Conservation (phyloP, 2,797 vertebrate genomes). For the Cirrhinus mrigala region DNA sequence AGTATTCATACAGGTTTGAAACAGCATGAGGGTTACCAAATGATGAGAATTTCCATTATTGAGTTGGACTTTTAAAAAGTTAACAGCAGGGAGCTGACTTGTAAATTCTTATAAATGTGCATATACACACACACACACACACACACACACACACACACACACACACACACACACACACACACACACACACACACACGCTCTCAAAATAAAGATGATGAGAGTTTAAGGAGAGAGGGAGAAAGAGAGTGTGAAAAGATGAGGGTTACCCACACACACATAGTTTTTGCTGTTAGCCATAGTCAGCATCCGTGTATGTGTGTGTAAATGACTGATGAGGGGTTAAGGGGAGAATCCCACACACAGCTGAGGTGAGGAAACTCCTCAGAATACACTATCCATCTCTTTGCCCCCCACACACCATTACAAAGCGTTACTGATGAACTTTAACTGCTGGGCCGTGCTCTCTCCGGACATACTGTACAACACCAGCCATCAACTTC, state of each 20-base stretch:
- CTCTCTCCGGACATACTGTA: constrained; percentile 25
- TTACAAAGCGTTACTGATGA: constrained; percentile 33
- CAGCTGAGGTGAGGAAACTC: constrained; percentile 50
- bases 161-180: neutral
- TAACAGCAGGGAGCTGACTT: neutral
- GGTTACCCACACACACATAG: neutral
- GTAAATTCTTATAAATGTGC: neutral
- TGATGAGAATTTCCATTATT: neutral
- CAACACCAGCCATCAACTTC: neutral
- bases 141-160: neutral
- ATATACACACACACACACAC: neutral
- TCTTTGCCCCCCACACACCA: constrained; percentile 32
- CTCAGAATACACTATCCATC: constrained; percentile 49
- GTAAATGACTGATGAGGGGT: constrained; percentile 53
- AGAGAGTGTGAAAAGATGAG: neutral
- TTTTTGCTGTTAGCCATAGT: constrained; percentile 29
- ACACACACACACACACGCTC: neutral
- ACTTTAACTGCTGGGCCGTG: constrained; percentile 9
- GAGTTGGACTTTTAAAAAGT: neutral
- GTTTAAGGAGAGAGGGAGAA: neutral
- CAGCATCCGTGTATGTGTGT: constrained; percentile 40
- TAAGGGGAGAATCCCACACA: constrained; percentile 47
- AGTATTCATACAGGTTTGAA: neutral
- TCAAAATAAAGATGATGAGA: neutral
- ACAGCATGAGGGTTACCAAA: neutral